These are phyloP conservation scores for Grammomys dolichurus DNA, from an alignment of 2,113 vertebrate genomes.

Conservation along the genomic window DNA sequence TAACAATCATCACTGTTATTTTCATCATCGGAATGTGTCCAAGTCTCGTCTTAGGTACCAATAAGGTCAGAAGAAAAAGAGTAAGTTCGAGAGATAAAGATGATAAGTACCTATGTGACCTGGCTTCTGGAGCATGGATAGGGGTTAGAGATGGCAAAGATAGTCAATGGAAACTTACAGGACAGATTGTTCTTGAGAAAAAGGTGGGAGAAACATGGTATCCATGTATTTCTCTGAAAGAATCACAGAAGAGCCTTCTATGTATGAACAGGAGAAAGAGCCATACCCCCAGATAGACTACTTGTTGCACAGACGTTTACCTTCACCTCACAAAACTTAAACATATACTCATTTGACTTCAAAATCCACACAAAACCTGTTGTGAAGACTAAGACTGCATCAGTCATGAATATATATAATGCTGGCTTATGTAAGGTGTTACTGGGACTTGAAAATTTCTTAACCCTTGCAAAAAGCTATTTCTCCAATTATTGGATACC, in stretches of 20 bases:
- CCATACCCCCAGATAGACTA: neutral
- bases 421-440: neutral
- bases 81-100: neutral
- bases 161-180: neutral
- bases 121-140: neutral
- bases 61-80: neutral
- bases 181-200: neutral
- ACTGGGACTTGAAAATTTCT: neutral
- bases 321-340: neutral
- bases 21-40: neutral
- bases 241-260: neutral
- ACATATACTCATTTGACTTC: neutral
- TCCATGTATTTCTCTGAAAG: neutral
- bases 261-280: neutral
- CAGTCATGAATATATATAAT: neutral
- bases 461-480: neutral
- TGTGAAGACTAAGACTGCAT: neutral
- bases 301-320: neutral
- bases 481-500: neutral
- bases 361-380: neutral
- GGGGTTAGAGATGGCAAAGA: neutral
- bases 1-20: neutral
- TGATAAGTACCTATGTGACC: neutral
- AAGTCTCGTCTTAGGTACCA: neutral
- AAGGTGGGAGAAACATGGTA: neutral